phyloP scores from a whole-genome alignment of 2,113 vertebrate species.

The Ancistrus triradiatus region DNA sequence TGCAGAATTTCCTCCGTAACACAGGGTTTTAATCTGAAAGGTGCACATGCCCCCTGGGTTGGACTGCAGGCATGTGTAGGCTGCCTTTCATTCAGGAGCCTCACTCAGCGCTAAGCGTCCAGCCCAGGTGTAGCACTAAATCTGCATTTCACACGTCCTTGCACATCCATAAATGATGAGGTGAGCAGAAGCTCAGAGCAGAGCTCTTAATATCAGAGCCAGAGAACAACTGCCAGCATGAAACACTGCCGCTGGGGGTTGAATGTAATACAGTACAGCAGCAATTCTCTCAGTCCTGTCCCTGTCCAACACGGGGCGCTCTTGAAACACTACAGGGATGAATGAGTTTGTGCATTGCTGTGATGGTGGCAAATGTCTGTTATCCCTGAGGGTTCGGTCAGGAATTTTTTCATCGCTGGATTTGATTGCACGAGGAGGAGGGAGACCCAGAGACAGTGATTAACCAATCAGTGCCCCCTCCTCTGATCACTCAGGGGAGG shows the following conservation, averaged over 20 bases:
- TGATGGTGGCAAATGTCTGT: conserved; percentile 25
- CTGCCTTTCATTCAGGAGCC: conserved; percentile 25
- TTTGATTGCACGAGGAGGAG: conserved; percentile 19
- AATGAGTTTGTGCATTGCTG: conserved; percentile 18
- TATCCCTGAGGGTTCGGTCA: conserved; percentile 27
- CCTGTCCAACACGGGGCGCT: conserved; percentile 63
- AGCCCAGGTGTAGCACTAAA: conserved; percentile 35
- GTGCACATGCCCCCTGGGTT: background rate
- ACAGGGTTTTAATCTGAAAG: background rate
- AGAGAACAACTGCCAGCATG: conserved; percentile 35
- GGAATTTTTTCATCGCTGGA: conserved; percentile 35
- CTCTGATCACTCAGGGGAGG: conserved; percentile 48
- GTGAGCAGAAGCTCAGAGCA: conserved; percentile 38
- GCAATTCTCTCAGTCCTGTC: conserved; percentile 35
- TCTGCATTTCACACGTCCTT: conserved; percentile 41
- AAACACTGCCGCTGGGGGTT: conserved; percentile 30
- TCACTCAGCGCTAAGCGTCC: conserved; percentile 9
- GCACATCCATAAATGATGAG: conserved; percentile 44
- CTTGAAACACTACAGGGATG: conserved; percentile 46
- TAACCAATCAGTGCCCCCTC: conserved; percentile 39
- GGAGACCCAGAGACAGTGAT: conserved; percentile 9
- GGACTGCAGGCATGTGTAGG: background rate
- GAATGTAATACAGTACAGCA: background rate
- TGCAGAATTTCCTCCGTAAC: background rate
- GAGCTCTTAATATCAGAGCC: conserved; percentile 33